A percentile compares a stretch with the other conserved stretches of the same genome.
These are phyloP conservation scores for Macrophya annulata DNA, from an alignment of 2,888 invertebrate genomes.

Conservation along the genomic window DNA sequence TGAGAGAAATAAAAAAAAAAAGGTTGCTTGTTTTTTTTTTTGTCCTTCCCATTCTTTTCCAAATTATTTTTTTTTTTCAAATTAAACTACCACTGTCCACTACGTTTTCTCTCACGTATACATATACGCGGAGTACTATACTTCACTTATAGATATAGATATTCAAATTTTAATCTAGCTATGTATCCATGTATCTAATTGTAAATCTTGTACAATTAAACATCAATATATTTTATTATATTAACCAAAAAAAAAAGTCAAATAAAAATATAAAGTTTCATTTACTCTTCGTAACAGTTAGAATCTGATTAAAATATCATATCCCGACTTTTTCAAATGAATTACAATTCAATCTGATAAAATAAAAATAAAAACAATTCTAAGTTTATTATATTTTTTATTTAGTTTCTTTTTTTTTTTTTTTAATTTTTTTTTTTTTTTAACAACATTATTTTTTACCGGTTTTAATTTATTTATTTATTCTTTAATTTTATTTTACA, in stretches of 20 bases:
- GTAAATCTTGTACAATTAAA: constrained; percentile 9
- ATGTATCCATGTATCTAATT: not conserved
- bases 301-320: not conserved
- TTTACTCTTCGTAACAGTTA: not conserved
- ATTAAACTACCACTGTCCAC: not conserved
- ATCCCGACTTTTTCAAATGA: not conserved
- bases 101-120: constrained; percentile 8
- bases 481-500: not conserved
- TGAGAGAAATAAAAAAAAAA: not conserved
- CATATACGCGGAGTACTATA: not conserved
- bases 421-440: not conserved
- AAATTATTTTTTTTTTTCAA: not conserved
- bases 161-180: constrained; percentile 7
- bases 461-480: not conserved
- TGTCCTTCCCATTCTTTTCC: not conserved
- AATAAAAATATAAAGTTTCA: not conserved
- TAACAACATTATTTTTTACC: not conserved
- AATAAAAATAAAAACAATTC: not conserved
- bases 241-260: not conserved
- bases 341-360: not conserved
- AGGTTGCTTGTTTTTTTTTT: not conserved
- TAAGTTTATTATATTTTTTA: constrained; percentile 2
- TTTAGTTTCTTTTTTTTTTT: not conserved
- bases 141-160: not conserved
- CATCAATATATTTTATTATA: constrained; percentile 1